phyloP scores from a whole-genome alignment of 2,888 invertebrate genomes.

The Drosophila barbarae region DNA sequence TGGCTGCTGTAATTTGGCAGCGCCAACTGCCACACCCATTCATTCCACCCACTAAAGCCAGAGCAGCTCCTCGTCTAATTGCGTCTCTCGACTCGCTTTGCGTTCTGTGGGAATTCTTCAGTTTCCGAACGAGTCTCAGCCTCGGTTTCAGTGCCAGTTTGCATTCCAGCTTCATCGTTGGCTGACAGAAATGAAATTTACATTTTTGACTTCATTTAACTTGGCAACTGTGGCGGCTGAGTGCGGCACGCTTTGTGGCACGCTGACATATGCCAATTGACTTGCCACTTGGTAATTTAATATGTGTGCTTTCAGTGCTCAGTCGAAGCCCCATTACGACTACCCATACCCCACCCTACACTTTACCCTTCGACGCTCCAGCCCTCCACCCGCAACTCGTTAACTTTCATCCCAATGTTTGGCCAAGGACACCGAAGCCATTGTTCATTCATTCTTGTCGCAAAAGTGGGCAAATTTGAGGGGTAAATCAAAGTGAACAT shows the following conservation, averaged over 20 bases:
- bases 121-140: not conserved
- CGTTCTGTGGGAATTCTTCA: conserved; percentile 25
- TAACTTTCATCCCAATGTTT: conserved; percentile 30
- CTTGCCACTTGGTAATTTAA: conserved; percentile 59
- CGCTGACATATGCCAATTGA: conserved; percentile 55
- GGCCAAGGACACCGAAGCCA: conserved; percentile 26
- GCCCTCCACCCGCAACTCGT: not conserved
- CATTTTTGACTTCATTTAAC: conserved; percentile 72
- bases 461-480: conserved; percentile 22
- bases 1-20: conserved; percentile 50
- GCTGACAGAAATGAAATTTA: conserved; percentile 64
- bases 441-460: conserved; percentile 40
- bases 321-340: not conserved
- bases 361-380: not conserved
- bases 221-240: conserved; percentile 48
- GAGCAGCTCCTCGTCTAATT: conserved; percentile 48
- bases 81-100: conserved; percentile 48
- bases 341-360: not conserved
- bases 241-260: conserved; percentile 35
- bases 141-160: conserved; percentile 13
- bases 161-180: not conserved
- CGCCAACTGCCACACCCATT: conserved; percentile 10
- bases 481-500: conserved; percentile 38
- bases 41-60: conserved; percentile 1
- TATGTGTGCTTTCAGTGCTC: conserved; percentile 31